These are phyloP conservation scores for Latrodectus hesperus DNA, from an alignment of 2,888 invertebrate genomes.

Conservation along the genomic window DNA sequence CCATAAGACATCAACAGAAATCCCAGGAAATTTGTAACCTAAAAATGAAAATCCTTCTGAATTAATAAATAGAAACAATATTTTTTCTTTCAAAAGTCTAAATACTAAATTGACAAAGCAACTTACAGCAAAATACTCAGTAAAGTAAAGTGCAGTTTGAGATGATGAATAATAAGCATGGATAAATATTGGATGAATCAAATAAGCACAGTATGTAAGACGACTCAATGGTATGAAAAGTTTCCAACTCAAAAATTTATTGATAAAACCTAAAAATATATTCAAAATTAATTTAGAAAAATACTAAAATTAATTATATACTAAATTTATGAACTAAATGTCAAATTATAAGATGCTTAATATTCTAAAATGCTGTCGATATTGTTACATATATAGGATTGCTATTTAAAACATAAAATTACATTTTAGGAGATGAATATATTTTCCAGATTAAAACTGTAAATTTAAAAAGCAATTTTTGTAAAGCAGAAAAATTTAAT, in stretches of 20 bases:
- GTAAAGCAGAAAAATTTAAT: too few relatives aligned
- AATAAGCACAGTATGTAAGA: constrained; percentile 94
- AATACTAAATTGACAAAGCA: neutral
- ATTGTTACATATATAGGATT: too few relatives aligned
- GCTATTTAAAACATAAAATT: too few relatives aligned
- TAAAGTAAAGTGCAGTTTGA: constrained; percentile 43
- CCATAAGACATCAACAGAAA: constrained; percentile 55
- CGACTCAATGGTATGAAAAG: constrained; percentile 90
- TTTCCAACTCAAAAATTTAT: constrained; percentile 86
- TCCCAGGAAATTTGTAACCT: constrained; percentile 63
- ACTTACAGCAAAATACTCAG: constrained; percentile 50
- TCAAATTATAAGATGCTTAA: too few relatives aligned
- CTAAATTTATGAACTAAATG: too few relatives aligned
- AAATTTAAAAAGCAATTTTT: too few relatives aligned
- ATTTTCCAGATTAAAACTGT: too few relatives aligned
- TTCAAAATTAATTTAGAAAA: neutral
- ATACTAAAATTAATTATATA: neutral
- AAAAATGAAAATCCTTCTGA: neutral
- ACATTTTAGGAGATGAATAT: too few relatives aligned
- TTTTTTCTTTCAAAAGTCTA: neutral
- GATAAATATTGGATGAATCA: constrained; percentile 75
- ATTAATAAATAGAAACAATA: neutral
- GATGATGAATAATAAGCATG: constrained; percentile 54
- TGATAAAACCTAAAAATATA: constrained; percentile 79
- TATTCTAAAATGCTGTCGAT: too few relatives aligned